These are phyloP conservation scores for Phasianus colchicus DNA, from an alignment of 2,113 vertebrate genomes.

Conservation along the genomic window DNA sequence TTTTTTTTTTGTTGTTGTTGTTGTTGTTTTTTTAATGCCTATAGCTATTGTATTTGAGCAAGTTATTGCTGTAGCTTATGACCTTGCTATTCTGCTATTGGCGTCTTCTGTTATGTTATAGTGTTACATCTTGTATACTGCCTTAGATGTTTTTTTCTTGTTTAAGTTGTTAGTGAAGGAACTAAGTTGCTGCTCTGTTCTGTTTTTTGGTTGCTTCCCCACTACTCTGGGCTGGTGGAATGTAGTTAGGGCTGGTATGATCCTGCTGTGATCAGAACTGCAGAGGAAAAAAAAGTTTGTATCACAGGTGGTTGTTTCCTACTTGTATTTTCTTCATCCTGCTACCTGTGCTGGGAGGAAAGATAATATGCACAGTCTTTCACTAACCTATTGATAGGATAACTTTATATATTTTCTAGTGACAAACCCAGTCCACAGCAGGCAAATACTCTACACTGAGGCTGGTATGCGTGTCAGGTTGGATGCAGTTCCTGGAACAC, in stretches of 20 bases:
- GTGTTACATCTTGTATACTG: neutral
- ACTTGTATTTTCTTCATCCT: neutral
- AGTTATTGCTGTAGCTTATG: no score
- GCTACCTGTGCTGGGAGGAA: neutral
- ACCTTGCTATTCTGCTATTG: no score
- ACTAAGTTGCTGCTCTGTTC: neutral
- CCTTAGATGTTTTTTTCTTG: neutral
- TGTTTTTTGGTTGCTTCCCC: neutral
- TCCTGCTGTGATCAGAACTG: neutral
- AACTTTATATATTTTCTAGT: neutral
- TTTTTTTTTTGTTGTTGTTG: no score
- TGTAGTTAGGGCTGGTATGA: neutral
- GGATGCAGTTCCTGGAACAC: neutral
- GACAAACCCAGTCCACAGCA: neutral
- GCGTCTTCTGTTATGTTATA: no score
- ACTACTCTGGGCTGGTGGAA: neutral
- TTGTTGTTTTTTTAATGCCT: no score
- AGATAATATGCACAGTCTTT: neutral
- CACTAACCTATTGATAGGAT: neutral
- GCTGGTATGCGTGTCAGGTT: neutral
- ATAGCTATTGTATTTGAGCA: no score
- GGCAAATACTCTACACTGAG: neutral
- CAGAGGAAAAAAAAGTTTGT: neutral
- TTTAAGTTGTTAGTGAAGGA: neutral
- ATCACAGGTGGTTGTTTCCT: fast-evolving